phyloP scores from a whole-genome alignment of 2,797 vertebrate genomes.

The Semotilus atromaculatus region DNA sequence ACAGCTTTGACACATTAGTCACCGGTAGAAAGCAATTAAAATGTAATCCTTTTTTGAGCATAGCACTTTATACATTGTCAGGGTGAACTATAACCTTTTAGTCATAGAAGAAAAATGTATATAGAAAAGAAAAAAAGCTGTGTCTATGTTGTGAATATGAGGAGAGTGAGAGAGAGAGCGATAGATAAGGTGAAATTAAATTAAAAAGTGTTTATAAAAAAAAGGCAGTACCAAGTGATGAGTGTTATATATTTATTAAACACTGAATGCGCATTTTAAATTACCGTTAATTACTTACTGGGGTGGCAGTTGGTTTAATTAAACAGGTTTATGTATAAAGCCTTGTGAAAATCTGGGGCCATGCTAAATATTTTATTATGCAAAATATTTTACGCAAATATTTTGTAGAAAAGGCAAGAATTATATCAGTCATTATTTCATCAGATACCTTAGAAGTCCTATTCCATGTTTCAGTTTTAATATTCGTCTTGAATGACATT shows the following conservation, averaged over 20 bases:
- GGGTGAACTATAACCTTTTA: conserved; percentile 4
- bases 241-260: not conserved
- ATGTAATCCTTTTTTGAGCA: conserved; percentile 41
- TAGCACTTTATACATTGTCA: not conserved
- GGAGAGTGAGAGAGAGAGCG: not conserved
- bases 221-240: not conserved
- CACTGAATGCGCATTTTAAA: not conserved
- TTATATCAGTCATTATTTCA: not conserved
- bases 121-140: not conserved
- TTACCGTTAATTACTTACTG: not conserved
- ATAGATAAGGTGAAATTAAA: not conserved
- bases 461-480: not conserved
- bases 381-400: not conserved
- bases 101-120: not conserved
- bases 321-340: not conserved
- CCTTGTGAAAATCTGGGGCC: not conserved
- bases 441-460: not conserved
- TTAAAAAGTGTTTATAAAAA: not conserved
- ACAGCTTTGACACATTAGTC: conserved; percentile 30
- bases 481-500: not conserved
- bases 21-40: conserved; percentile 58
- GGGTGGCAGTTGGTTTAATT: not conserved
- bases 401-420: not conserved
- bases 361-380: too few species aligned
- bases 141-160: not conserved